Evolutionary conservation across 2,113 vertebrate species (phyloP).

Genomic region (Austrofundulus limnaeus): DNA sequence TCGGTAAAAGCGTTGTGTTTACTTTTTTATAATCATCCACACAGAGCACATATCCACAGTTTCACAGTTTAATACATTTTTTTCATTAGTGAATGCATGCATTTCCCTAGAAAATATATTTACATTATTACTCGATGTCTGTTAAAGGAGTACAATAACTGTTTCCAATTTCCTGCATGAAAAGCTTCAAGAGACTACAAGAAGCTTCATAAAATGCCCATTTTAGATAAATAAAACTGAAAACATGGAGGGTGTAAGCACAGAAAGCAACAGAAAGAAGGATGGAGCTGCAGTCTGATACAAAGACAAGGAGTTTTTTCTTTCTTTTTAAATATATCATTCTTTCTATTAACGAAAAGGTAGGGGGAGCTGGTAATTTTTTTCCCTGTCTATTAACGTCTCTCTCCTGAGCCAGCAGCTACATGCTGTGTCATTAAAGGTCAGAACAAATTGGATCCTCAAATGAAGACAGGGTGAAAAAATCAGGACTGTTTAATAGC

Average conservation of each 20-base stretch:
- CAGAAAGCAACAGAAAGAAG: slow-evolving; percentile 14
- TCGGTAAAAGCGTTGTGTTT: slow-evolving; percentile 37
- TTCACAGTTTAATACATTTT: slow-evolving; percentile 42
- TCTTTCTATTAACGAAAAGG: slow-evolving; percentile 58
- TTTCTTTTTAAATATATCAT: neutral
- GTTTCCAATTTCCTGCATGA: slow-evolving; percentile 53
- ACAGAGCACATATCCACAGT: slow-evolving; percentile 1
- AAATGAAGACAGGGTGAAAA: slow-evolving; percentile 61
- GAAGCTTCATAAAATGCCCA: slow-evolving; percentile 50
- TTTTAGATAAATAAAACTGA: slow-evolving; percentile 35
- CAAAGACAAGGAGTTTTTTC: slow-evolving; percentile 40
- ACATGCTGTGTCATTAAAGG: slow-evolving; percentile 76
- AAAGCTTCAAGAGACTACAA: slow-evolving; percentile 44
- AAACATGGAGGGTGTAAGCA: slow-evolving; percentile 34
- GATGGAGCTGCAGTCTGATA: slow-evolving; percentile 42
- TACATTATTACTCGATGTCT: slow-evolving; percentile 40
- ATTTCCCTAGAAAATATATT: slow-evolving; percentile 52
- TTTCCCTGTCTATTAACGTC: slow-evolving; percentile 72
- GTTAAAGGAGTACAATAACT: slow-evolving; percentile 27
- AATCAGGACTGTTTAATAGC: slow-evolving; percentile 60
- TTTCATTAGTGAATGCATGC: slow-evolving; percentile 8
- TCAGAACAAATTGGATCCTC: slow-evolving; percentile 71
- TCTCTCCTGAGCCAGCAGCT: slow-evolving; percentile 66
- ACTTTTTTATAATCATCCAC: slow-evolving; percentile 18
- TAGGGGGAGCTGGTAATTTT: slow-evolving; percentile 59